phyloP scores from a whole-genome alignment of 2,888 invertebrate genomes.

The Plemyria rubiginata region DNA sequence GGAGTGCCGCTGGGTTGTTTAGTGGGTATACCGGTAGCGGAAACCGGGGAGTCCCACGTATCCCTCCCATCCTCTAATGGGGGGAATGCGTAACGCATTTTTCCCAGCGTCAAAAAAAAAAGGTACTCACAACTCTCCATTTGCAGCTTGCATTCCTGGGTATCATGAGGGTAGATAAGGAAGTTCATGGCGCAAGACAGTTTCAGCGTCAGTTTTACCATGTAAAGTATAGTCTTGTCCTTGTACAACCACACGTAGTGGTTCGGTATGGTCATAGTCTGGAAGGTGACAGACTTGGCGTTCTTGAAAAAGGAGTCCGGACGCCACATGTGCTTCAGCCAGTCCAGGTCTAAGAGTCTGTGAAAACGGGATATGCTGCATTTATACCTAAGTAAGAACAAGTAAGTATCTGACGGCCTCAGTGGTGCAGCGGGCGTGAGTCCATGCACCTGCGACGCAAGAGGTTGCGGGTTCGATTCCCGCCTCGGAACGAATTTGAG shows the following conservation, averaged over 20 bases:
- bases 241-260: conserved; percentile 96
- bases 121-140: conserved; percentile 98
- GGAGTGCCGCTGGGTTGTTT: no score
- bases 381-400: no score
- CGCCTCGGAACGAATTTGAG: no score
- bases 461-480: no score
- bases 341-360: conserved; percentile 93
- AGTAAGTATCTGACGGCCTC: no score
- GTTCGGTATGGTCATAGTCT: conserved; percentile 97
- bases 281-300: conserved; percentile 96
- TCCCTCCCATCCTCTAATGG: no score
- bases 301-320: conserved; percentile 98
- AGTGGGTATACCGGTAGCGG: no score
- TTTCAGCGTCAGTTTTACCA: conserved; percentile 93
- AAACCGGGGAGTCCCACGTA: no score
- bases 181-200: conserved; percentile 98
- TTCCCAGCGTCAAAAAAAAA: no score
- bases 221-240: conserved; percentile 84
- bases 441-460: no score
- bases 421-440: no score
- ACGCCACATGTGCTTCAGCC: conserved; percentile 97
- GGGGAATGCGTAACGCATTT: no score
- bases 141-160: conserved; percentile 96
- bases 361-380: conserved; percentile 9
- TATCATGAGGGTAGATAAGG: conserved; percentile 96